Conservation (phyloP, 2,113 vertebrate species). For the Grallaria varia region DNA sequence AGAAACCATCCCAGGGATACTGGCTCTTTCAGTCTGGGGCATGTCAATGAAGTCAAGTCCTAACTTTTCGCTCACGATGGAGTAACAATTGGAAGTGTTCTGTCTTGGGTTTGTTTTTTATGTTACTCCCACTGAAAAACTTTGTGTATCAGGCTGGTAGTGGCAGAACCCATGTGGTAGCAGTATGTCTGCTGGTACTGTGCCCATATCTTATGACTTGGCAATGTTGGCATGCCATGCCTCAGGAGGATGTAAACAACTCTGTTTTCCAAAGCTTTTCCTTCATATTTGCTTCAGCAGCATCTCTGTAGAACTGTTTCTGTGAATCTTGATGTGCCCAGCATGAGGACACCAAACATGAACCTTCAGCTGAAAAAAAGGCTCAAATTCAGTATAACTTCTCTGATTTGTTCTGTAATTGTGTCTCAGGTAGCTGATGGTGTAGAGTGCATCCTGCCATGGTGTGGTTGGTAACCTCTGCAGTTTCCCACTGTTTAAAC, state of each 20-base stretch:
- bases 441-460: neutral
- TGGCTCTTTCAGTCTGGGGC: neutral
- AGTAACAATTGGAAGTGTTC: neutral
- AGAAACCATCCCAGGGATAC: neutral
- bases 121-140: neutral
- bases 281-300: neutral
- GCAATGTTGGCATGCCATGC: accelerated
- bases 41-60: neutral
- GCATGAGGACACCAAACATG: neutral
- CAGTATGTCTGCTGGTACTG: neutral
- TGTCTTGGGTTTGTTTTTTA: neutral
- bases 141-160: neutral
- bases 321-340: neutral
- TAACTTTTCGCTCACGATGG: neutral
- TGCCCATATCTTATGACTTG: accelerated
- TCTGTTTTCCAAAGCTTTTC: neutral
- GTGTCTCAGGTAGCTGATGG: neutral
- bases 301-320: neutral
- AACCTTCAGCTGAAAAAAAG: neutral
- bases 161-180: neutral
- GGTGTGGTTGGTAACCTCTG: neutral
- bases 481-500: neutral
- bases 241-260: neutral
- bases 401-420: neutral
- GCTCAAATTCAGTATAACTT: neutral